A percentile compares a stretch with the other conserved stretches of the same genome.
Evolutionary conservation across 2,113 vertebrate species (phyloP).

Genomic region (Myiagra hebetior): DNA sequence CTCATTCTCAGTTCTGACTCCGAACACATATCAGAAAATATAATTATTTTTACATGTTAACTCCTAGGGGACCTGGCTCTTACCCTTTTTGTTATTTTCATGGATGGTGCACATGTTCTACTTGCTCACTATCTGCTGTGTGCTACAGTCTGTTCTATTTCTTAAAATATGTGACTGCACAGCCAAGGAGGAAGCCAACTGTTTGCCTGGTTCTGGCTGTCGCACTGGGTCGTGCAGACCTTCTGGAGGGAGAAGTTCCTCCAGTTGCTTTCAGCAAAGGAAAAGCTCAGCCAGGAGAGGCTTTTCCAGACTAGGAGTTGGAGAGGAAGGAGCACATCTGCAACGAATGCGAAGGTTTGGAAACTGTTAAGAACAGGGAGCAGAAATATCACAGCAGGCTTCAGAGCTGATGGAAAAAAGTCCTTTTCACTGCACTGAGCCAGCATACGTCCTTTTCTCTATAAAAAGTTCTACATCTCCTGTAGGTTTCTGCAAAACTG

Average conservation of each 20-base stretch:
- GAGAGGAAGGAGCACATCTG: not conserved
- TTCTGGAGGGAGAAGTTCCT: not conserved
- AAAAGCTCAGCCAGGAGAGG: not conserved
- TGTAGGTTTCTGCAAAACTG: not conserved
- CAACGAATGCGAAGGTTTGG: not conserved
- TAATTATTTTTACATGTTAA: not conserved
- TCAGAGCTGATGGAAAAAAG: not conserved
- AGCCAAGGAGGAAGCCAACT: not conserved
- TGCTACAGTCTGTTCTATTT: not conserved
- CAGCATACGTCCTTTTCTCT: not conserved
- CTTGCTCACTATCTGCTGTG: not conserved
- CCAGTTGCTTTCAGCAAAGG: not conserved
- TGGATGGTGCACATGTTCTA: not conserved
- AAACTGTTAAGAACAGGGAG: not conserved
- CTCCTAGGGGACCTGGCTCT: not conserved
- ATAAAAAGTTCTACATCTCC: not conserved
- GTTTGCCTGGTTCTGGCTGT: not conserved
- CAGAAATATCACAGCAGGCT: constrained; percentile 12
- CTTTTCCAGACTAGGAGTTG: not conserved
- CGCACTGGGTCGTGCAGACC: not conserved
- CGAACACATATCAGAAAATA: not conserved
- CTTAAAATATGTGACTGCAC: not conserved
- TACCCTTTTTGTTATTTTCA: not conserved
- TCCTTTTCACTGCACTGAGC: not conserved
- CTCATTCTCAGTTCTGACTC: not conserved